A percentile compares a stretch with the other conserved stretches of the same genome.
These are phyloP conservation scores for Agrotis puta DNA, from an alignment of 2,888 invertebrate species.

Conservation along the genomic window DNA sequence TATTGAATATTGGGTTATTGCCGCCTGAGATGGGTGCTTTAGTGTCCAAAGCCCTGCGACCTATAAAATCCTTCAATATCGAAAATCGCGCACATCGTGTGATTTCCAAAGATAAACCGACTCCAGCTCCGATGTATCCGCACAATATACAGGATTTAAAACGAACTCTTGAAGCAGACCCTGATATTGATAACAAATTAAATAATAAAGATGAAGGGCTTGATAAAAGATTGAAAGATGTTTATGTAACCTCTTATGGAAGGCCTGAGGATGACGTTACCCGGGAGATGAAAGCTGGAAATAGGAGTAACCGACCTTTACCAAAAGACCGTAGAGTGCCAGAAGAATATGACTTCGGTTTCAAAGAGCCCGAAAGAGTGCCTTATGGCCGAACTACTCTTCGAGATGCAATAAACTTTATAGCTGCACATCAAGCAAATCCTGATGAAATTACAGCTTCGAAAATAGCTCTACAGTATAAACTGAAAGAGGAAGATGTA, in stretches of 20 bases:
- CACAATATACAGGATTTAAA: conserved; percentile 92
- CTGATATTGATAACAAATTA: conserved; percentile 92
- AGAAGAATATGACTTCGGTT: conserved; percentile 92
- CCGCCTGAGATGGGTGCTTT: conserved; percentile 93
- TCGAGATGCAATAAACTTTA: conserved; percentile 92
- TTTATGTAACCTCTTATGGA: conserved; percentile 94
- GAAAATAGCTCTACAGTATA: conserved; percentile 93
- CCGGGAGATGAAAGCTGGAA: conserved; percentile 76
- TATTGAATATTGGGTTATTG: conserved; percentile 72
- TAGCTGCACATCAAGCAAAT: conserved; percentile 92
- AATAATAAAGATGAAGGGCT: conserved; percentile 92
- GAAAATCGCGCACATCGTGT: conserved; percentile 94
- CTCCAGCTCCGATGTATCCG: conserved; percentile 93
- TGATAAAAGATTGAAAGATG: conserved; percentile 92
- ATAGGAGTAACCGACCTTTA: conserved; percentile 86
- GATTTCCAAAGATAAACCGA: conserved; percentile 92
- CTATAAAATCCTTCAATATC: conserved; percentile 93
- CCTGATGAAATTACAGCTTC: conserved; percentile 90
- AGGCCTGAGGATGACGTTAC: conserved; percentile 89
- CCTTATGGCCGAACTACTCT: conserved; percentile 93
- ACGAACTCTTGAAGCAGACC: conserved; percentile 91
- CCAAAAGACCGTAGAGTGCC: conserved; percentile 90
- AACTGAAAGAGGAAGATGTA: conserved; percentile 92
- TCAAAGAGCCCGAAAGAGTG: conserved; percentile 92
- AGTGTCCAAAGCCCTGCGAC: conserved; percentile 91